Conservation (phyloP, 2,113 vertebrate species). For the Seriola aureovittata region DNA sequence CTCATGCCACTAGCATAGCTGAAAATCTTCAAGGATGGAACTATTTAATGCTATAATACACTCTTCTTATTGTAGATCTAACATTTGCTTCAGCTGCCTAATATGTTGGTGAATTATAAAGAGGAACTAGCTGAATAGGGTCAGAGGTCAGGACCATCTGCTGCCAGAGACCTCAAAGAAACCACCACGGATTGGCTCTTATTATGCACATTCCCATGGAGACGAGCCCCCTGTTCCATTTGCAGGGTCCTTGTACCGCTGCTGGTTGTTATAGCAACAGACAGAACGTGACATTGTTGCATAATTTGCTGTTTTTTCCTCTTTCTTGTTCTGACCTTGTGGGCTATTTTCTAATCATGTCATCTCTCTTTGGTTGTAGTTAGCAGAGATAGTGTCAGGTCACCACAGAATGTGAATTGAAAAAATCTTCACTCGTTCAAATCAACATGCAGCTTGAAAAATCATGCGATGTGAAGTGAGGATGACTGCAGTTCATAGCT, state of each 20-base stretch:
- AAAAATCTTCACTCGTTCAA: not conserved
- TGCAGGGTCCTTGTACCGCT: conserved; percentile 55
- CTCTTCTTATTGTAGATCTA: not conserved
- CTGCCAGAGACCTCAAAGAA: conserved; percentile 65
- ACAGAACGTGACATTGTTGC: conserved; percentile 74
- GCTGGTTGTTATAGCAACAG: conserved; percentile 82
- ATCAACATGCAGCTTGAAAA: not conserved
- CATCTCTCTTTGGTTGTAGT: conserved; percentile 19
- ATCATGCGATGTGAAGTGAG: not conserved
- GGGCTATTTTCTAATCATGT: conserved; percentile 44
- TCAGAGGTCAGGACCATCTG: conserved; percentile 61
- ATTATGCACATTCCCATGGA: conserved; percentile 72
- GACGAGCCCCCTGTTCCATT: conserved; percentile 63
- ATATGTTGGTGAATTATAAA: conserved; percentile 52
- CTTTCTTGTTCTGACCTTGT: conserved; percentile 52
- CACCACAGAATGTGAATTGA: not conserved
- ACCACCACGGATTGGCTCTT: conserved; percentile 62
- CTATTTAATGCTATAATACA: not conserved
- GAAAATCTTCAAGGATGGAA: not conserved
- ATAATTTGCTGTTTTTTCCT: conserved; percentile 61
- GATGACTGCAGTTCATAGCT: not conserved
- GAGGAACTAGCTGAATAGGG: conserved; percentile 59
- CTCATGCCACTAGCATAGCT: not conserved
- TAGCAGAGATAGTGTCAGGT: not conserved
- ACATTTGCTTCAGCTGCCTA: not conserved